These are phyloP conservation scores for Crocidura indochinensis DNA, from an alignment of 2,797 vertebrate species.

Conservation along the genomic window DNA sequence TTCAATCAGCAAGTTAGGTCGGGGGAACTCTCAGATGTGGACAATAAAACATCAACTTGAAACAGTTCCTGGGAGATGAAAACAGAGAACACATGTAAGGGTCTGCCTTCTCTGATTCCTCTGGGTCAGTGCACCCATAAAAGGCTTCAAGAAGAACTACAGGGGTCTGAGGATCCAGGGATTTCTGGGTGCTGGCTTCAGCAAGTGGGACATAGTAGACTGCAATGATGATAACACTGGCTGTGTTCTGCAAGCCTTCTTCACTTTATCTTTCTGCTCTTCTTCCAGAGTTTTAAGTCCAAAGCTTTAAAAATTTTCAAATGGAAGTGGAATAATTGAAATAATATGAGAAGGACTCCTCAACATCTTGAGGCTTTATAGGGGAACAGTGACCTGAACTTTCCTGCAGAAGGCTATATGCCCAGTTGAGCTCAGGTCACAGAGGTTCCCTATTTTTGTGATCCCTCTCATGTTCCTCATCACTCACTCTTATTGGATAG, in stretches of 20 bases:
- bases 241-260: background rate
- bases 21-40: background rate
- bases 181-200: rapidly evolving
- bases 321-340: background rate
- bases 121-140: too few species aligned
- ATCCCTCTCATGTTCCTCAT: too few species aligned
- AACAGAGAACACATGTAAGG: too few species aligned
- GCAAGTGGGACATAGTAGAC: rapidly evolving
- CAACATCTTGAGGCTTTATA: background rate
- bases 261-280: background rate
- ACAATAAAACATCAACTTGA: background rate
- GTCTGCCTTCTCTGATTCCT: too few species aligned
- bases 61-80: background rate
- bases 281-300: background rate
- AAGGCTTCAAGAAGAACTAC: too few species aligned
- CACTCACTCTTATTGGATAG: slow-evolving; percentile 46
- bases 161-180: rapidly evolving
- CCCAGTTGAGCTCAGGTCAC: background rate
- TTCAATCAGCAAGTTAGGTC: background rate
- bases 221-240: rapidly evolving
- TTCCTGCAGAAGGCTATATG: background rate
- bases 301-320: background rate
- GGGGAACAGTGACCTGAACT: background rate
- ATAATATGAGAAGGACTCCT: background rate
- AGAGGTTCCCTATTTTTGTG: rapidly evolving